These are phyloP conservation scores for Hemicrepidius hirtus DNA, from an alignment of 2,888 invertebrate species.

Conservation along the genomic window DNA sequence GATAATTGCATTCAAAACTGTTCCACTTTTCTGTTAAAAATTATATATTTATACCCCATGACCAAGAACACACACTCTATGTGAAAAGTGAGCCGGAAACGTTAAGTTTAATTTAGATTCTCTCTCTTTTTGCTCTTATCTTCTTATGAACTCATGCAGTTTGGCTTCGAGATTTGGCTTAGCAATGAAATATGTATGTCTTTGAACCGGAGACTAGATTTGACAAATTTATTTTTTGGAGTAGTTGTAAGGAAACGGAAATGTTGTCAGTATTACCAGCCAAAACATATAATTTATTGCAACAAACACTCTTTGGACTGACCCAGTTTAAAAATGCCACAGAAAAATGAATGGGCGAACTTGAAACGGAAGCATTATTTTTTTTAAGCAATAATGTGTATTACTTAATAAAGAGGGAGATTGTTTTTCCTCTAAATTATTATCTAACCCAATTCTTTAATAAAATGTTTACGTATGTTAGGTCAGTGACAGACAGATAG, in stretches of 20 bases:
- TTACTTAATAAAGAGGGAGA: no score
- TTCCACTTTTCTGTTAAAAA: not conserved
- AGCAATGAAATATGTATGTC: constrained; percentile 10
- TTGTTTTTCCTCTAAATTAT: no score
- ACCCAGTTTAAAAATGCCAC: not conserved
- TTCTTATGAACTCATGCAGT: constrained; percentile 9
- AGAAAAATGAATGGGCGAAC: not conserved
- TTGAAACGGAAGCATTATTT: not conserved
- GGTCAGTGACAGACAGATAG: no score
- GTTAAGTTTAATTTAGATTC: constrained; percentile 34
- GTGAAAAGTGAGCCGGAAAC: constrained; percentile 38
- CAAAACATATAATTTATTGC: constrained; percentile 21
- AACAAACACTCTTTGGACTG: not conserved
- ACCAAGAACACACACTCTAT: not conserved
- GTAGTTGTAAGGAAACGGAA: constrained; percentile 8
- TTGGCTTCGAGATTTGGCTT: constrained; percentile 1
- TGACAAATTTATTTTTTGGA: constrained; percentile 16
- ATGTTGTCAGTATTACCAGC: constrained; percentile 9
- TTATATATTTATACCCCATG: not conserved
- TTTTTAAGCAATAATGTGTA: not conserved
- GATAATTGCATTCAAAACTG: not conserved
- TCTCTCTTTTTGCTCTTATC: constrained; percentile 16
- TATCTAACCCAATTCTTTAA: no score
- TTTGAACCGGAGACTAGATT: not conserved
- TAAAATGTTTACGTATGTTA: no score